Conservation (phyloP, 2,113 vertebrate species). For the Zootoca vivipara region DNA sequence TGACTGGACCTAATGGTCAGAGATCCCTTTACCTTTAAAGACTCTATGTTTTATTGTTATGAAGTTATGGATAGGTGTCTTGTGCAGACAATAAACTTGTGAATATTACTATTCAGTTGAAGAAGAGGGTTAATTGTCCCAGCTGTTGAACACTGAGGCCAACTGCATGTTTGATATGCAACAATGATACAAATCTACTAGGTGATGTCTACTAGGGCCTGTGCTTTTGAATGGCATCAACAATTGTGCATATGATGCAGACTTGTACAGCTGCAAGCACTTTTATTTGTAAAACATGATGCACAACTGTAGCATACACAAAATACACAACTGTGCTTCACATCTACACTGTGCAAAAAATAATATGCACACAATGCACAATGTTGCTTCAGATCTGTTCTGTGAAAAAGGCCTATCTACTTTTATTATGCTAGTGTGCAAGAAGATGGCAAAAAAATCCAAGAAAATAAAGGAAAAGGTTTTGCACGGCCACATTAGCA, state of each 20-base stretch:
- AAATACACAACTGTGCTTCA: neutral
- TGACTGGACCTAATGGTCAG: no score
- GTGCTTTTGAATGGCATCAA: neutral
- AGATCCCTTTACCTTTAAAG: no score
- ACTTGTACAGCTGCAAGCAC: neutral
- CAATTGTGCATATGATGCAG: neutral
- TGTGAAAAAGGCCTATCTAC: neutral
- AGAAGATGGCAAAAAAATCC: neutral
- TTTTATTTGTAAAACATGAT: neutral
- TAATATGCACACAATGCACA: neutral
- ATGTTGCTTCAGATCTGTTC: neutral
- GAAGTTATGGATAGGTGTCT: neutral
- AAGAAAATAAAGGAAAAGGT: neutral
- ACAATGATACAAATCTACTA: neutral
- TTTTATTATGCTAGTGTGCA: no score
- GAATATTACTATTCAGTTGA: neutral
- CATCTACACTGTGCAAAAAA: neutral
- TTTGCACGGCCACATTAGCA: neutral
- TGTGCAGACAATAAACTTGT: neutral
- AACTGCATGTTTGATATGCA: neutral
- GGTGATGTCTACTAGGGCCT: neutral
- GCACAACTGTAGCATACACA: neutral
- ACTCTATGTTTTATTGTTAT: no score
- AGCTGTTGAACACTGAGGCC: neutral
- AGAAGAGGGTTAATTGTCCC: neutral